A percentile compares a stretch with the other conserved stretches of the same genome.
phyloP scores from a whole-genome alignment of 2,113 vertebrate genomes.

The Scopus umbretta region DNA sequence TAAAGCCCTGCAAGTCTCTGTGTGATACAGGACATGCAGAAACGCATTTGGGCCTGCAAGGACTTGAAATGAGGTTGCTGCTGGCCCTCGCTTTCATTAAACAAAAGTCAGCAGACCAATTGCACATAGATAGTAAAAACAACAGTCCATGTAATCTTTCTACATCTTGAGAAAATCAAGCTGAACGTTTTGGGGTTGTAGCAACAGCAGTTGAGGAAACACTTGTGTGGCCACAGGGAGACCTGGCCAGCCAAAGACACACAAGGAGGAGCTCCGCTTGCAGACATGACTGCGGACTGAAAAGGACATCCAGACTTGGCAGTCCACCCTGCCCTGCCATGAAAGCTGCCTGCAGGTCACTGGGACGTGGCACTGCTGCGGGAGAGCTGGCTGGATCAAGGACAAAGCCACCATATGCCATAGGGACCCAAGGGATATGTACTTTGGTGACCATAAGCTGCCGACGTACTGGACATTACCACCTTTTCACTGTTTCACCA shows the following conservation, averaged over 20 bases:
- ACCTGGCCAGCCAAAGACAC: not conserved
- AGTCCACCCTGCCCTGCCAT: not conserved
- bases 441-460: not conserved
- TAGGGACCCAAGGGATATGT: too few species aligned
- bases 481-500: not conserved
- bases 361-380: not conserved
- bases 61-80: not conserved
- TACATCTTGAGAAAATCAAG: not conserved
- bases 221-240: rapidly evolving
- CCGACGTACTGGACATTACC: not conserved
- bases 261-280: not conserved
- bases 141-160: not conserved
- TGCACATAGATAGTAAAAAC: not conserved
- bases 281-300: not conserved
- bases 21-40: not conserved
- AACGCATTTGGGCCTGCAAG: not conserved
- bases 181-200: not conserved
- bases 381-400: not conserved
- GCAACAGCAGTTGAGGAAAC: not conserved
- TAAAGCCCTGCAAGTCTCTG: not conserved
- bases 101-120: not conserved
- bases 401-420: not conserved
- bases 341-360: not conserved
- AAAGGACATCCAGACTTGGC: not conserved
- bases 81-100: not conserved